A percentile compares a stretch with the other conserved stretches of the same genome.
Conservation (phyloP, 1,140 invertebrate genomes). For the Platorchestia sp. region DNA sequence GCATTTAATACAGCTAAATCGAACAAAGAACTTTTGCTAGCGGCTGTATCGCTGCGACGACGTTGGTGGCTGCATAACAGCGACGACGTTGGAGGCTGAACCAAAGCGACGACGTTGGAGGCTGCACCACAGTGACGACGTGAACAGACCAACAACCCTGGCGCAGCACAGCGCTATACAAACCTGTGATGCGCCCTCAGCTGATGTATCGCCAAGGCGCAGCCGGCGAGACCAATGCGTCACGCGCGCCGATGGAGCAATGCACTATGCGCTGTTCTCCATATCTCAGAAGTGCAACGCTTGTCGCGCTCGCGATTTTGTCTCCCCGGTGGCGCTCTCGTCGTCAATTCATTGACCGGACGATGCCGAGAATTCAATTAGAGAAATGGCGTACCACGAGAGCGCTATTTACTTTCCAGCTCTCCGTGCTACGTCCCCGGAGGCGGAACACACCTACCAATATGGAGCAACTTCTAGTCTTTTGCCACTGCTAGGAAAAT, state of each 20-base stretch:
- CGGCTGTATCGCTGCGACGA: no score
- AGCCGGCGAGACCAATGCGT: not conserved
- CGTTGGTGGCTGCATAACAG: no score
- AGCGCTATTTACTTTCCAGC: slow-evolving; percentile 36
- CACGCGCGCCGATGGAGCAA: not conserved
- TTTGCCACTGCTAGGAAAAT: not conserved
- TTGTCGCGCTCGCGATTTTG: slow-evolving; percentile 30
- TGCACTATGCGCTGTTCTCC: not conserved
- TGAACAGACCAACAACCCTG: no score
- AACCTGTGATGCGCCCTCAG: not conserved
- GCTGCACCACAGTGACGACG: no score
- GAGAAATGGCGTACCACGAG: slow-evolving; percentile 40
- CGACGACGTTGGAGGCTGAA: no score
- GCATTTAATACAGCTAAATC: no score
- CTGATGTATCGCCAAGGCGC: not conserved
- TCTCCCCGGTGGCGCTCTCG: slow-evolving; percentile 30
- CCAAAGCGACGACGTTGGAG: no score
- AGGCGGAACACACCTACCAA: not conserved
- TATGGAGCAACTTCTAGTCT: slow-evolving; percentile 21
- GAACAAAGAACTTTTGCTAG: no score
- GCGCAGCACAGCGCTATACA: no score
- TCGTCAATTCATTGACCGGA: slow-evolving; percentile 47
- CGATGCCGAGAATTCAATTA: slow-evolving; percentile 47
- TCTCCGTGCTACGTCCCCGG: not conserved
- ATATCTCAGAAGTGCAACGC: slow-evolving; percentile 21